A percentile compares a stretch with the other conserved stretches of the same genome.
These are phyloP conservation scores for Ochotona curzoniae DNA, from an alignment of 2,113 vertebrate genomes.

Conservation along the genomic window DNA sequence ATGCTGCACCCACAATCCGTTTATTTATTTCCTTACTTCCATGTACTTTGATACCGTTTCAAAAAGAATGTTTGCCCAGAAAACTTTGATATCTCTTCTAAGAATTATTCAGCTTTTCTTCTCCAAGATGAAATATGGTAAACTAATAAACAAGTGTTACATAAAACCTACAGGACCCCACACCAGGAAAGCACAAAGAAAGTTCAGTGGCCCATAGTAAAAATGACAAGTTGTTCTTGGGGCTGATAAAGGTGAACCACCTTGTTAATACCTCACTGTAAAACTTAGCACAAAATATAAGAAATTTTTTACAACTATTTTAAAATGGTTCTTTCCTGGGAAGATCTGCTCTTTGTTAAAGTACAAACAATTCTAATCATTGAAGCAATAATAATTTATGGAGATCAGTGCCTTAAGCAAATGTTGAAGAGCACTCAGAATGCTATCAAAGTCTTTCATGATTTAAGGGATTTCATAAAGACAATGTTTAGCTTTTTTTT, in stretches of 20 bases:
- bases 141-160: no score
- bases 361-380: not conserved
- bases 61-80: not conserved
- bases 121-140: slow-evolving; percentile 36
- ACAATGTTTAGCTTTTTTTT: not conserved
- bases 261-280: not conserved
- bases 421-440: not conserved
- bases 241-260: not conserved
- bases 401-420: not conserved
- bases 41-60: not conserved
- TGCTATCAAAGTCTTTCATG: not conserved
- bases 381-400: slow-evolving; percentile 18
- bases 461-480: not conserved
- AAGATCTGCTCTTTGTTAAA: not conserved
- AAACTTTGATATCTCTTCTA: not conserved
- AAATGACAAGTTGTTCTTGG: not conserved
- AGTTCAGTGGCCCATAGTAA: not conserved
- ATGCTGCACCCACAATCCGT: not conserved
- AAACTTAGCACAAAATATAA: not conserved
- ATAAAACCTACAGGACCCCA: no score
- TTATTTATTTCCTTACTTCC: not conserved
- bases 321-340: not conserved
- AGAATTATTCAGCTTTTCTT: slow-evolving; percentile 8
- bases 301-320: slow-evolving; percentile 45
- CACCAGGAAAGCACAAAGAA: not conserved